Evolutionary conservation across 1,140 invertebrate species (phyloP), one percentile per base, ranked within the genome.

Genomic region (Tetraneura akinire): DNA sequence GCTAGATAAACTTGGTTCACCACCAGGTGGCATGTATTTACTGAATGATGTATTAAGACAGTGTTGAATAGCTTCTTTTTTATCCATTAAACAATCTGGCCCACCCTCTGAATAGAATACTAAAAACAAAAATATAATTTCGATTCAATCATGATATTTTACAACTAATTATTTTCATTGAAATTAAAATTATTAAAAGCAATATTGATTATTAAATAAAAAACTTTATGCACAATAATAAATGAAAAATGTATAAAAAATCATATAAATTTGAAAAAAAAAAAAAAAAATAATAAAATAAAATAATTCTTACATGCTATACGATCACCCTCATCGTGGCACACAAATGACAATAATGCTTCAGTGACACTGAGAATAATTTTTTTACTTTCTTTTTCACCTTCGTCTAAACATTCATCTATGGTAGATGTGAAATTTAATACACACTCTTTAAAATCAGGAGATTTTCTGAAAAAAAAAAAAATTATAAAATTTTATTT

Each of bases 51-150:
- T 82, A 82, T 93, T 92, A 0, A 89, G 80, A 83, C 92, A 94
- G 0, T 88, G 82, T 83, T 88, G 86, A 6, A 94, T 88, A 2
- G 85, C 87, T 42, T 89, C 87, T 81, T 88, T 86, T 83, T 91
- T 90, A 2, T 87, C 85, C 76, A 88, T 82, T 55, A 93, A 86
- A 83, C 93, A 94, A 83, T 93, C 91, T 8, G 91, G 90, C 3
- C 92, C 92, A 70, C 90, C 88, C 83, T 93, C 91, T 53, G 92
- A 90, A 64, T 93, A 91, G 83, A 94, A 94, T 80, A 94, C 91
- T 92, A 83, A 14, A 90, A 88, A 45, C 32, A 37, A 37, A 37
- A 37, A 37, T 37, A 37, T 37, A 37, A 37, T 8, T 37, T 37
- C 8, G 8, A 37, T 37, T 3, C 32, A 37, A 37, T 37, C 8